Evolutionary conservation across 2,113 vertebrate species (phyloP), one percentile per base, ranked within the genome.

Genomic region (Poeciliopsis turrubarensis): DNA sequence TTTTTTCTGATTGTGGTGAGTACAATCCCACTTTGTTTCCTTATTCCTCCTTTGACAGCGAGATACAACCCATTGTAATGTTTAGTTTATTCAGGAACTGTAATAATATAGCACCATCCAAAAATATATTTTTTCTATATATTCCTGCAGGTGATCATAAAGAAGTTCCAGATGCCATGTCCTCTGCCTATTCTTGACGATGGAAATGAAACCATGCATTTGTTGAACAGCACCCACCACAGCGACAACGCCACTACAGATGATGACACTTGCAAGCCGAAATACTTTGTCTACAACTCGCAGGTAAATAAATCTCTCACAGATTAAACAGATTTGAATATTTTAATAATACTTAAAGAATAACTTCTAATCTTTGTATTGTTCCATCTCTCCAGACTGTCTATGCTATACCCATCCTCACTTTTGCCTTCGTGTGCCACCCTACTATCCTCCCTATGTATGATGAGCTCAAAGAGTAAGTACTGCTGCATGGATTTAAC

Each of bases 1-100:
- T 99, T 99, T 92, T 99, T 99, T 70, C 89, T 99, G 71, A 97
- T 99, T 78, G 97, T 99, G 94, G 98, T 99, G 95, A 95, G 98
- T 95, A 39, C 41, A 60, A 44, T 12, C 15, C 9, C 6, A 31
- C 3, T 17, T 60, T 32, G 7, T 27, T 66, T 77, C 32, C 80
- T 57, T 37, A 61, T 51, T 47, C 13, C 30, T 27, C 65, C 14
- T n/a, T 11, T 41, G 29, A n/a, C 29, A 5, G 19, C n/a, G 2
- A 10, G 51, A 57, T n/a, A 8, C 6, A 54, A 25, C 19, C 5
- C 6, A 22, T 25, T 54, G 6, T 1, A 25, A 54, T 9, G 7
- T 1, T 25, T 9, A 57, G 25, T 6, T 57, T n/a, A 22, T 25
- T 57, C 11, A n/a, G 25, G 10, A 1, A 57, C 10, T 57, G 22